phyloP scores from a whole-genome alignment of 2,888 invertebrate genomes.

The Rhorus exstirpatorius region DNA sequence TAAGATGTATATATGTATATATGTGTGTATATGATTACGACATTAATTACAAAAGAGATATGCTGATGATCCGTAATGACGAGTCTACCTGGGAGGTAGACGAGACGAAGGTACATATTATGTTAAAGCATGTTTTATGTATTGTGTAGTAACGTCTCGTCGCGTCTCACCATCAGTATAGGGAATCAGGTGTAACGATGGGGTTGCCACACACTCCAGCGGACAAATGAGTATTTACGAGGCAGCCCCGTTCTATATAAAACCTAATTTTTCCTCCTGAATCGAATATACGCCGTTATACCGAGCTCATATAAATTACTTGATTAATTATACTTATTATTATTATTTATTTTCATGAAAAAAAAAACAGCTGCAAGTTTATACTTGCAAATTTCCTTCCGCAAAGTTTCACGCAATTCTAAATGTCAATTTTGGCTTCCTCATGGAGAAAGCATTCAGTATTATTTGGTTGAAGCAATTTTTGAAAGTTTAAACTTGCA shows the following conservation, averaged over 20 bases:
- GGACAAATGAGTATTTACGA: slow-evolving; percentile 84
- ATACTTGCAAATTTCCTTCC: too few relatives aligned
- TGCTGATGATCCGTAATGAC: slow-evolving; percentile 72
- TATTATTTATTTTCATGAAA: too few relatives aligned
- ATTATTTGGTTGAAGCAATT: too few relatives aligned
- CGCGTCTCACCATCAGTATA: slow-evolving; percentile 33
- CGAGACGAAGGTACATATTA: slow-evolving; percentile 55
- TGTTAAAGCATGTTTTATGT: slow-evolving; percentile 55
- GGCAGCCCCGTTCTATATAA: slow-evolving; percentile 78
- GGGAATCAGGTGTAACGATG: slow-evolving; percentile 72
- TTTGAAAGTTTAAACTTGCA: too few relatives aligned
- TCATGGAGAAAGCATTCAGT: too few relatives aligned
- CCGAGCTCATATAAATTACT: too few relatives aligned
- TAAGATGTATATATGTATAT: background rate
- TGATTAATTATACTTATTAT: too few relatives aligned
- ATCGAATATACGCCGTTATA: slow-evolving; percentile 79
- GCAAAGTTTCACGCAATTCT: too few relatives aligned
- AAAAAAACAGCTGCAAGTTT: too few relatives aligned
- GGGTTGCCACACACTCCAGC: slow-evolving; percentile 63
- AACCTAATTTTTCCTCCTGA: slow-evolving; percentile 77
- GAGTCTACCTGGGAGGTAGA: slow-evolving; percentile 79
- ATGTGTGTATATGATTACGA: background rate
- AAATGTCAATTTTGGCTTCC: too few relatives aligned
- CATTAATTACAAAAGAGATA: slow-evolving; percentile 66
- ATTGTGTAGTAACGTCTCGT: slow-evolving; percentile 39